Evolutionary conservation across 1,140 invertebrate species (phyloP), one percentile per base, ranked within the genome.

Genomic region (Micrasema minimum): DNA sequence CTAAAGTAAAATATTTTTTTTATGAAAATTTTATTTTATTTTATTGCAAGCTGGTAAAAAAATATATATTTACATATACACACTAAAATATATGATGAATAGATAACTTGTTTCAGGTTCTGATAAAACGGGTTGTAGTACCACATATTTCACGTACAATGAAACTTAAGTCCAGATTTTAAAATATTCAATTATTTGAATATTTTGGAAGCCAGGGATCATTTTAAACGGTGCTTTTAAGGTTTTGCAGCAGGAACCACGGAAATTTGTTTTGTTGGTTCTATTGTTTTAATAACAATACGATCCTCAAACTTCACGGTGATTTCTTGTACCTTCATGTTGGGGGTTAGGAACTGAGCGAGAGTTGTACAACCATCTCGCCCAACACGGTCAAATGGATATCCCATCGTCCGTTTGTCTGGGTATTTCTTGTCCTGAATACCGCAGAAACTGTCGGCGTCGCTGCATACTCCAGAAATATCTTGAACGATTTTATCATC

Each of bases 371-470:
- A 68, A 2, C 83, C 85, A 7, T 76, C 35, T 57, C 85, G 78
- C 1, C 85, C 84, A 66, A 83, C 77, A 2, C 91, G 85, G 80
- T 93, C 91, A 81, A 93, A 93, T 43, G 91, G 91, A 84, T 86
- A 93, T 31, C 91, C 91, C 92, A 93, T 93, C 5, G 90, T 78
- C 43, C 88, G 83, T 3, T 82, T 81, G 80, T 93, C 91, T 0
- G 91, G 91, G 79, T 92, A 93, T 75, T 87, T 85, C 20, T 86
- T 82, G 80, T 93, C 89, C 7, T 88, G 87, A 59, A 93, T 85
- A 2, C 91, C 91, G 76, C 91, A 93, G 78, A 89, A 93, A 53
- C 88, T 90, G 1, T 88, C 85, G 0, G 90, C 91, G 77, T 91
- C 90, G 51, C 86, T 87, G 78, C 91, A 93, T 0, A 78, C 75